These are phyloP conservation scores for Synergus umbraculus DNA, from an alignment of 2,888 invertebrate genomes.

Conservation along the genomic window DNA sequence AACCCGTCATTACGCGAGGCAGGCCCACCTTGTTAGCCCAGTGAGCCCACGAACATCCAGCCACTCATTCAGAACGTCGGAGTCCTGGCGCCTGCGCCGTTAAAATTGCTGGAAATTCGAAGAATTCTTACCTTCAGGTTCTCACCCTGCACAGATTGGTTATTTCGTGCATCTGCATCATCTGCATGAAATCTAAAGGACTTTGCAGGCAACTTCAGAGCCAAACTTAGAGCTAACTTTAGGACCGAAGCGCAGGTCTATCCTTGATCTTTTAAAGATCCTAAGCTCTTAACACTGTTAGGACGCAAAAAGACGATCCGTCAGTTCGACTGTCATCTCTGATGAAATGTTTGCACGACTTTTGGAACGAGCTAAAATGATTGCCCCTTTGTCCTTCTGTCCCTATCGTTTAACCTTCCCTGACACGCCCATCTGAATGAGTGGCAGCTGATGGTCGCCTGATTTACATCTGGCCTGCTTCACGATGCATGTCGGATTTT, in stretches of 20 bases:
- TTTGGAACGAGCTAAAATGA: constrained; percentile 1
- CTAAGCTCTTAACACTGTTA: constrained; percentile 1
- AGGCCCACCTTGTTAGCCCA: constrained; percentile 77
- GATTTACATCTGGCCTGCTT: constrained; percentile 20
- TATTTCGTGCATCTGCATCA: constrained; percentile 56
- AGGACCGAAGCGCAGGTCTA: background rate
- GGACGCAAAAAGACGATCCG: background rate
- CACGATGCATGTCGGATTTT: constrained; percentile 21
- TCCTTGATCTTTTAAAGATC: background rate
- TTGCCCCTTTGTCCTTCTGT: constrained; percentile 12
- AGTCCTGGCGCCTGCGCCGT: constrained; percentile 75
- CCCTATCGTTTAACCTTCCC: background rate
- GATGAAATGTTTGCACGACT: constrained; percentile 16
- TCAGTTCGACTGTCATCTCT: constrained; percentile 5
- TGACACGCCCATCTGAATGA: constrained; percentile 33
- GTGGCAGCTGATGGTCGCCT: constrained; percentile 5
- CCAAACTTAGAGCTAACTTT: background rate
- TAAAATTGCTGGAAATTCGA: constrained; percentile 76
- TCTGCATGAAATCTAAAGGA: background rate
- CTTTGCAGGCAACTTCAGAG: background rate
- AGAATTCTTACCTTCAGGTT: constrained; percentile 69
- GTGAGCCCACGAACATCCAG: constrained; percentile 69
- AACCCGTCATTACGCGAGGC: constrained; percentile 77
- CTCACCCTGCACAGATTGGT: constrained; percentile 60
- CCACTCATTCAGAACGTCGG: constrained; percentile 71